Evolutionary conservation across 2,113 vertebrate species (phyloP).

Genomic region (Sarotherodon lohbergeri): DNA sequence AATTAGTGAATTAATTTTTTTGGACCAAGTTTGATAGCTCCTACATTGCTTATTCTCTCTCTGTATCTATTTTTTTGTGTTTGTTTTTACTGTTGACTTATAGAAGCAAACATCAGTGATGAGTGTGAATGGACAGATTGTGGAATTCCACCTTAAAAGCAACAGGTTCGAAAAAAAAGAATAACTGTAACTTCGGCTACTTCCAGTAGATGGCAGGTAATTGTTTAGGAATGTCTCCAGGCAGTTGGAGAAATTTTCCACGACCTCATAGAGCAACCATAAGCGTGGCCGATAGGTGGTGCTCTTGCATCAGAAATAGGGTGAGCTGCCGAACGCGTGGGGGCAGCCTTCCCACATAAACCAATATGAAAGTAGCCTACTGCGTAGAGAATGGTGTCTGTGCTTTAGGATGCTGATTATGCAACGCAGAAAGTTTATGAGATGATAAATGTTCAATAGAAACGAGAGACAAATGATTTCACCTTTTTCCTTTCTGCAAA

Average conservation of each 20-base stretch:
- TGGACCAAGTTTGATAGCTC: not conserved
- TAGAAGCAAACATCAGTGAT: not conserved
- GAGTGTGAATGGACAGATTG: not conserved
- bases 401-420: not conserved
- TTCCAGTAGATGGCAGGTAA: slow-evolving; percentile 45
- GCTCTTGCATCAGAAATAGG: not conserved
- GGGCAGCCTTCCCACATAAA: not conserved
- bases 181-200: not conserved
- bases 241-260: not conserved
- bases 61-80: not conserved
- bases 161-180: not conserved
- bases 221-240: not conserved
- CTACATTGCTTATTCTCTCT: not conserved
- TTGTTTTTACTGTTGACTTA: not conserved
- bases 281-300: slow-evolving; percentile 4
- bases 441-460: not conserved
- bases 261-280: accelerated
- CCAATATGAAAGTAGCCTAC: not conserved
- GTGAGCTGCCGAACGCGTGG: not conserved
- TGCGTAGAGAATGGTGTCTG: not conserved
- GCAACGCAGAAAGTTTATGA: too few relatives aligned
- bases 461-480: not conserved
- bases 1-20: not conserved
- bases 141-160: slow-evolving; percentile 63
- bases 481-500: not conserved